Base-by-base conservation (phyloP, 1,140 invertebrate genomes). In the Plutomurus gul region DNA sequence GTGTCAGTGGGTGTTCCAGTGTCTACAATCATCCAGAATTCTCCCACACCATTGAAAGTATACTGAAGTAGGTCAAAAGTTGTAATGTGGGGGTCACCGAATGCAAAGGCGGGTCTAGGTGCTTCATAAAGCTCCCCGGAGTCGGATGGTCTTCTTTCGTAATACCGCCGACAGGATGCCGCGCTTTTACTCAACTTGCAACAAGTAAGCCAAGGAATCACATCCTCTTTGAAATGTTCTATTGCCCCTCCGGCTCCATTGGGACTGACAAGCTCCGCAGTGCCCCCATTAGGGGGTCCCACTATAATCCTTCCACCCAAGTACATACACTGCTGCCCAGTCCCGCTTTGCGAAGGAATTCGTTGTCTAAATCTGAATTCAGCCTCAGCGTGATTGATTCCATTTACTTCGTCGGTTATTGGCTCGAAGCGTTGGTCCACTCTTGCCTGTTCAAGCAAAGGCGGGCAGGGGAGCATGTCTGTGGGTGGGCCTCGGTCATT, bases 41-140 rank as follows among this genome's bases (percentile, higher is more conserved):
- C 96, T 79, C 97, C 97, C 88, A 95, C 93, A 0, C 96, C 96
- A 85, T 97, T 97, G 87, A 99, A 98, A 0, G 95, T 97, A 84
- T 97, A 98, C 25, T 92, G 90, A 4, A 92, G 85, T 75, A 93
- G 91, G 86, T 99, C 96, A 85, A 98, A 99, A 0, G 96, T 99
- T 11, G 95, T 90, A 37, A 99, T 89, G 85, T 99, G 97, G 0
- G 96, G 96, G 87, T 98, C 96, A 0, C 97, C 97, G 85, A 95
- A 98, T 25, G 96, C 92, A 22, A 93, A 87, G 6, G 88, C 90
- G 0, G 33, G 39, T 20, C 13, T 6, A 7, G 49, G 49, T 11
- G 22, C 0, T 20, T 6, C 16, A 13, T 60, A 60, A n/a, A 4
- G 3, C 13, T 30, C 18, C 33, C 51, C 51, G 10, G 51, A 30